Evolutionary conservation across 2,888 invertebrate genomes (phyloP).

Genomic region (Scrobipalpa costella): DNA sequence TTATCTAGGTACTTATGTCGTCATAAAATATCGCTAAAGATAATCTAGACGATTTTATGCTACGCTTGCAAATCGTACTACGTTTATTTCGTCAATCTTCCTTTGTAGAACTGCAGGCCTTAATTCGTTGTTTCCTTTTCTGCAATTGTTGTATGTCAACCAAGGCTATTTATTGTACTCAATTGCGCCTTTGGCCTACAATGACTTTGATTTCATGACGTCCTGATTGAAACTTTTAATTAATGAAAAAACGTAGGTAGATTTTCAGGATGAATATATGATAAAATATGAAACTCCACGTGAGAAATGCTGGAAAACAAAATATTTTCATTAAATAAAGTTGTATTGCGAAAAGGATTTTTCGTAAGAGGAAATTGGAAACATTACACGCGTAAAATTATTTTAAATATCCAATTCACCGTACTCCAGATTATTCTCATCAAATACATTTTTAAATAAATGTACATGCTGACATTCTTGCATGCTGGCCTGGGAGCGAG

Average conservation of each 20-base stretch:
- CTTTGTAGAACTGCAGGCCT: neutral
- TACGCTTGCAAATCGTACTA: neutral
- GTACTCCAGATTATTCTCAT: too few relatives aligned
- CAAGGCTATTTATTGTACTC: neutral
- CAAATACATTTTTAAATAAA: too few relatives aligned
- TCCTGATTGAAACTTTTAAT: neutral
- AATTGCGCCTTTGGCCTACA: neutral
- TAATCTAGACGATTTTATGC: conserved; percentile 1
- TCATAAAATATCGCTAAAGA: conserved; percentile 16
- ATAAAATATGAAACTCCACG: too few relatives aligned
- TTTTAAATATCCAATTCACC: too few relatives aligned
- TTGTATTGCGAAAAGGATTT: too few relatives aligned
- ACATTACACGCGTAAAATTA: too few relatives aligned
- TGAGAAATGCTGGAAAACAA: too few relatives aligned
- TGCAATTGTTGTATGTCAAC: conserved; percentile 28
- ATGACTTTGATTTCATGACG: neutral
- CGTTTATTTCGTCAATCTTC: conserved; percentile 18
- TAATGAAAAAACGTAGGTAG: neutral
- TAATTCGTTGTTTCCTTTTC: conserved; percentile 10
- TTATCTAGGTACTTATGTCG: neutral
- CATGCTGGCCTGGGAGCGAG: too few relatives aligned
- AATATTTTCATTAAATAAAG: too few relatives aligned
- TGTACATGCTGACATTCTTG: too few relatives aligned
- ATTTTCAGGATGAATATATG: too few relatives aligned
- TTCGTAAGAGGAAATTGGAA: too few relatives aligned